Evolutionary conservation across 1,140 invertebrate genomes (phyloP).

Genomic region (Brachionus sp.): DNA sequence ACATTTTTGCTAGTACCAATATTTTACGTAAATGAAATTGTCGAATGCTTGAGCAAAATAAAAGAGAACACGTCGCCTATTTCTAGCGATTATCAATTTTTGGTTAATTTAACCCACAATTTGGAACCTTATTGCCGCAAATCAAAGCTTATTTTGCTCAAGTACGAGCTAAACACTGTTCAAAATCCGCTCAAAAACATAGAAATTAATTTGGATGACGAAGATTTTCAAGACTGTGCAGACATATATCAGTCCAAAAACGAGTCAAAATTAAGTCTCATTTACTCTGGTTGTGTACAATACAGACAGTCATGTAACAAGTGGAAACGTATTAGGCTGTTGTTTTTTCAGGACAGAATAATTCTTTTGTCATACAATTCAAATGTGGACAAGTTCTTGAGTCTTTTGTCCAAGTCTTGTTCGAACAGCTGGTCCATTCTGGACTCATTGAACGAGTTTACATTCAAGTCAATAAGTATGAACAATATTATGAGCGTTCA

Average conservation of each 20-base stretch:
- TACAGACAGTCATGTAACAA: slow-evolving; percentile 43
- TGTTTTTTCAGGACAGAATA: slow-evolving; percentile 13
- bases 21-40: slow-evolving; percentile 8
- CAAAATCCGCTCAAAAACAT: neutral
- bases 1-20: slow-evolving; percentile 41
- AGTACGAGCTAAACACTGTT: neutral
- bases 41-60: neutral
- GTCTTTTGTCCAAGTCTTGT: neutral
- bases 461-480: slow-evolving; percentile 18
- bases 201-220: neutral
- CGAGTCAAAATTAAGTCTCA: neutral
- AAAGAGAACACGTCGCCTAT: slow-evolving; percentile 8
- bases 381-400: slow-evolving; percentile 27
- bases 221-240: neutral
- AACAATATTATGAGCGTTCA: neutral
- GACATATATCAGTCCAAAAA: neutral
- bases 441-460: slow-evolving; percentile 24
- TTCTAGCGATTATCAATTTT: slow-evolving; percentile 25
- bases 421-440: neutral
- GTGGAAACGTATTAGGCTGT: slow-evolving; percentile 15
- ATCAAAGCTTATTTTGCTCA: neutral
- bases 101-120: neutral
- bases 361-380: neutral
- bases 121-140: neutral
- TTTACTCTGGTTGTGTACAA: neutral